Conservation (phyloP, 2,797 vertebrate genomes). For the Psittacula echo region DNA sequence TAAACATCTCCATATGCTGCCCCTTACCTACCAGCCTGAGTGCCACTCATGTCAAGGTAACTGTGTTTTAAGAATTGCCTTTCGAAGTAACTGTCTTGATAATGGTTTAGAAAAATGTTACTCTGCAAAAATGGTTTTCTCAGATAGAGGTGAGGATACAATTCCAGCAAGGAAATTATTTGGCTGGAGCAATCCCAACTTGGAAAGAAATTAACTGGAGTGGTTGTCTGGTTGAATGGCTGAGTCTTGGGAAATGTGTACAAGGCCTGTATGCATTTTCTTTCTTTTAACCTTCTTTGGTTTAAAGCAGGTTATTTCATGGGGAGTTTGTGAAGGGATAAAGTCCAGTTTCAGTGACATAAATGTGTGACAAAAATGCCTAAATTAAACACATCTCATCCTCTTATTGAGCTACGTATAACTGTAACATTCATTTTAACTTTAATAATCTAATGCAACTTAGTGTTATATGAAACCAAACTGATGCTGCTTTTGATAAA, state of each 20-base stretch:
- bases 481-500: background rate
- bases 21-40: background rate
- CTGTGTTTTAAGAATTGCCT: background rate
- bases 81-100: background rate
- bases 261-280: background rate
- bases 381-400: background rate
- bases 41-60: background rate
- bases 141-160: background rate
- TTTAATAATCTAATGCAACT: background rate
- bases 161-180: background rate
- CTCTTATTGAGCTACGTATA: background rate
- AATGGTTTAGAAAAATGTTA: background rate
- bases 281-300: background rate
- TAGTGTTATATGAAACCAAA: background rate
- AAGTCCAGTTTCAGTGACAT: background rate
- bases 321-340: background rate
- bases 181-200: background rate
- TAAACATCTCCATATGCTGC: fast-evolving
- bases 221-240: background rate
- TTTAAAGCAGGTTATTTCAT: background rate
- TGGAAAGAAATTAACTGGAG: background rate
- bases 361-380: background rate
- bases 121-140: background rate
- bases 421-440: background rate
- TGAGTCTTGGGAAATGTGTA: background rate